A percentile compares a stretch with the other conserved stretches of the same genome.
Conservation (phyloP, 2,113 vertebrate genomes). For the Tonatia bakeri region DNA sequence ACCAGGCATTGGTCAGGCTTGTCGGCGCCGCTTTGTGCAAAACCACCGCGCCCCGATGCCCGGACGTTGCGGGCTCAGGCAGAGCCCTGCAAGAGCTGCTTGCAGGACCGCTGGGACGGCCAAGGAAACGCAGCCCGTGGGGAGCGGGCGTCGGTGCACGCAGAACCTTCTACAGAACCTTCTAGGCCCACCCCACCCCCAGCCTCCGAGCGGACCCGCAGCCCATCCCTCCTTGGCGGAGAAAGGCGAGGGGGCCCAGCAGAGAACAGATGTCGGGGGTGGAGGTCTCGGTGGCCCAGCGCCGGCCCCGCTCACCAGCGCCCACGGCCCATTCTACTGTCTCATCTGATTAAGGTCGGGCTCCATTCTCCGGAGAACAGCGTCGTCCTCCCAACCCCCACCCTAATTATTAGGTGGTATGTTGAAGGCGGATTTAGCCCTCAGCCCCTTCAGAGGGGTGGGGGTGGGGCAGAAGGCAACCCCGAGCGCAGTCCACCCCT, state of each 20-base stretch:
- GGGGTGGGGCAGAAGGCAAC: neutral
- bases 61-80: neutral
- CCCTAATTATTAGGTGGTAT: neutral
- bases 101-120: no score
- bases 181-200: neutral
- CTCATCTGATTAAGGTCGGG: conserved; percentile 11
- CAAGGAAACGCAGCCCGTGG: neutral
- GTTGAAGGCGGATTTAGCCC: neutral
- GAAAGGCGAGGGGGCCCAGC: neutral
- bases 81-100: neutral
- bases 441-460: neutral
- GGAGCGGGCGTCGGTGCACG: neutral
- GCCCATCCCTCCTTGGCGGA: neutral
- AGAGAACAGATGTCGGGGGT: neutral
- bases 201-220: accelerated
- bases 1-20: accelerated
- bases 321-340: neutral
- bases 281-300: neutral
- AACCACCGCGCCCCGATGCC: no score
- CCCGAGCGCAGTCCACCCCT: neutral
- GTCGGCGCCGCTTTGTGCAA: neutral
- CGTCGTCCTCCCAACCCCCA: no score
- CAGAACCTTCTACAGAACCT: neutral
- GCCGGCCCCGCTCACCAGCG: neutral
- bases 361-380: neutral